Conservation (phyloP, 2,113 vertebrate species). For the Coptodon bakossiorum region DNA sequence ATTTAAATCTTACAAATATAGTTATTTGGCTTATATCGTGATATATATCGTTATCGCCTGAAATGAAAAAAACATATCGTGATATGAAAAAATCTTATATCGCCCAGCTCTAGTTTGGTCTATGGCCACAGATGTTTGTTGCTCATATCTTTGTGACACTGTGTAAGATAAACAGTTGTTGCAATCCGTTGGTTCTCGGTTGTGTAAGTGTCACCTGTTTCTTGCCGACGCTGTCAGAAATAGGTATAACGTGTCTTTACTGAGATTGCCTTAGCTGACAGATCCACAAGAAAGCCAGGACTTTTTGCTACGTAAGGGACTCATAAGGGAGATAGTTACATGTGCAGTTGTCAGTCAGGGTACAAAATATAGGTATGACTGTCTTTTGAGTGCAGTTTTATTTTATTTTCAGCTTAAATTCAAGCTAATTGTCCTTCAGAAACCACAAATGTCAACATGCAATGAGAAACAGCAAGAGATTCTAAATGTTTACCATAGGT, state of each 20-base stretch:
- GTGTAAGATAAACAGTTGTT: slow-evolving; percentile 42
- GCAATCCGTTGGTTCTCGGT: slow-evolving; percentile 33
- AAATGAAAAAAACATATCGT: no score
- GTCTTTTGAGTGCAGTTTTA: background rate
- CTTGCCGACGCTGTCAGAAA: slow-evolving; percentile 34
- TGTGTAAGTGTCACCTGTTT: slow-evolving; percentile 21
- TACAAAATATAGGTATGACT: background rate
- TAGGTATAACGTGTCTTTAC: slow-evolving; percentile 7
- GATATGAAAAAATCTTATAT: no score
- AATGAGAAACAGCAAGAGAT: background rate
- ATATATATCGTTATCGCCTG: no score
- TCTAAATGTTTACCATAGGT: background rate
- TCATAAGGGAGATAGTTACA: background rate
- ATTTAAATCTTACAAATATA: no score
- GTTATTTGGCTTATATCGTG: no score
- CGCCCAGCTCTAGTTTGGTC: no score
- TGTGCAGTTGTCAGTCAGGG: slow-evolving; percentile 10
- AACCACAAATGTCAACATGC: background rate
- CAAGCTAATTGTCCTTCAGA: background rate
- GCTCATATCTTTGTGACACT: background rate
- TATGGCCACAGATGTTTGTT: background rate
- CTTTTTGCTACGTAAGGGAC: slow-evolving; percentile 11
- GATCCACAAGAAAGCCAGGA: background rate
- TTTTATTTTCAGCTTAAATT: background rate
- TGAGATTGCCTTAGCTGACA: slow-evolving; percentile 14